phyloP scores from a whole-genome alignment of 2,888 invertebrate species.

The Biston stratarius region DNA sequence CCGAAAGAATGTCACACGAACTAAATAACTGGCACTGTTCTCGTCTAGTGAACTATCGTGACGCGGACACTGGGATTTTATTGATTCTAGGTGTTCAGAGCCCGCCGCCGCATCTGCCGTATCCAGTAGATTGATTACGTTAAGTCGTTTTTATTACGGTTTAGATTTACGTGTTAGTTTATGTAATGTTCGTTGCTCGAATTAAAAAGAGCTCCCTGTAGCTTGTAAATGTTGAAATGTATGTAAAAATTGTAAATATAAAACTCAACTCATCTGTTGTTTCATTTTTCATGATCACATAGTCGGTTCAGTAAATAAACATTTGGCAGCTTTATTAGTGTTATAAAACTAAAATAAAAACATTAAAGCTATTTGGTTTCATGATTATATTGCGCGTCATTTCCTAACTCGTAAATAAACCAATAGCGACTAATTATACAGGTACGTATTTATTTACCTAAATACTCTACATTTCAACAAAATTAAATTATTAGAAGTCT shows the following conservation, averaged over 20 bases:
- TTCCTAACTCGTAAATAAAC: slow-evolving; percentile 28
- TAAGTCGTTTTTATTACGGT: slow-evolving; percentile 83
- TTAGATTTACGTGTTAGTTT: slow-evolving; percentile 86
- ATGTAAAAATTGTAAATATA: slow-evolving; percentile 86
- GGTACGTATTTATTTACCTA: not conserved
- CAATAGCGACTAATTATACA: not conserved
- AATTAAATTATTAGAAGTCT: no score
- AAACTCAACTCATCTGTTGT: slow-evolving; percentile 77
- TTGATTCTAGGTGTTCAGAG: slow-evolving; percentile 81
- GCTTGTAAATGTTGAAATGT: slow-evolving; percentile 86
- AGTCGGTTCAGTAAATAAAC: slow-evolving; percentile 54
- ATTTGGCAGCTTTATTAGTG: slow-evolving; percentile 47
- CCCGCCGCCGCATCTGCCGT: slow-evolving; percentile 66
- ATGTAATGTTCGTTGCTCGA: slow-evolving; percentile 87
- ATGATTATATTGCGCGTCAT: slow-evolving; percentile 36
- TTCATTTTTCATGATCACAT: slow-evolving; percentile 70
- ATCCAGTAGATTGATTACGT: slow-evolving; percentile 79
- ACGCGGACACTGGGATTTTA: slow-evolving; percentile 79
- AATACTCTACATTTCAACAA: no score
- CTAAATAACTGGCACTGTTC: slow-evolving; percentile 76
- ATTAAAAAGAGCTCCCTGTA: slow-evolving; percentile 86
- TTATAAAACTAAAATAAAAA: slow-evolving; percentile 52
- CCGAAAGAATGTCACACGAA: slow-evolving; percentile 56
- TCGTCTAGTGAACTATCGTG: slow-evolving; percentile 57
- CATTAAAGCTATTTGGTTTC: slow-evolving; percentile 40